Conservation (phyloP, 2,113 vertebrate genomes). For the Corythoichthys haematopterus region DNA sequence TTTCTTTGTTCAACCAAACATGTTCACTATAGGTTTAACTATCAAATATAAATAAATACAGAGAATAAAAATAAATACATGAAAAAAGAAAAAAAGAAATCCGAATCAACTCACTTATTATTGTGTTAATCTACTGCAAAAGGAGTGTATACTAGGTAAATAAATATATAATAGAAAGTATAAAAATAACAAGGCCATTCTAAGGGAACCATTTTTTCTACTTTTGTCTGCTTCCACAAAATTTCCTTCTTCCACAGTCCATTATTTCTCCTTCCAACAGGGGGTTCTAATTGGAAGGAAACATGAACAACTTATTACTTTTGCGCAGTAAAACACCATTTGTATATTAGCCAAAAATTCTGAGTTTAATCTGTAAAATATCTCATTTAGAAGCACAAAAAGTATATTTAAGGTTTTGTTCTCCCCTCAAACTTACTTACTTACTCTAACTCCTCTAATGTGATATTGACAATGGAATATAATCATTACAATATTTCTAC, state of each 20-base stretch:
- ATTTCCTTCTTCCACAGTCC: not conserved
- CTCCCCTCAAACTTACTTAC: not conserved
- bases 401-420: not conserved
- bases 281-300: not conserved
- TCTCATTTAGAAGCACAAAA: not conserved
- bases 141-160: no score
- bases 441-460: slow-evolving; percentile 22
- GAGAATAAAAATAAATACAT: no score
- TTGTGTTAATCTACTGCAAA: no score
- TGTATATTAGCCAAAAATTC: not conserved
- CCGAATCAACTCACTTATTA: no score
- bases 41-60: not conserved
- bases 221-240: not conserved
- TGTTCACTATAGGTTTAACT: not conserved
- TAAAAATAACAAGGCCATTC: not conserved
- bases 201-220: not conserved
- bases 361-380: not conserved
- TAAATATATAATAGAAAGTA: no score
- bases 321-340: not conserved
- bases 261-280: not conserved
- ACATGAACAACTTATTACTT: not conserved
- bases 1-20: not conserved
- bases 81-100: no score
- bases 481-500: slow-evolving; percentile 37
- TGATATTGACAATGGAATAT: slow-evolving; percentile 50